Base-by-base conservation (phyloP, 2,888 invertebrate species). In the Hirtodrosophila confusa region DNA sequence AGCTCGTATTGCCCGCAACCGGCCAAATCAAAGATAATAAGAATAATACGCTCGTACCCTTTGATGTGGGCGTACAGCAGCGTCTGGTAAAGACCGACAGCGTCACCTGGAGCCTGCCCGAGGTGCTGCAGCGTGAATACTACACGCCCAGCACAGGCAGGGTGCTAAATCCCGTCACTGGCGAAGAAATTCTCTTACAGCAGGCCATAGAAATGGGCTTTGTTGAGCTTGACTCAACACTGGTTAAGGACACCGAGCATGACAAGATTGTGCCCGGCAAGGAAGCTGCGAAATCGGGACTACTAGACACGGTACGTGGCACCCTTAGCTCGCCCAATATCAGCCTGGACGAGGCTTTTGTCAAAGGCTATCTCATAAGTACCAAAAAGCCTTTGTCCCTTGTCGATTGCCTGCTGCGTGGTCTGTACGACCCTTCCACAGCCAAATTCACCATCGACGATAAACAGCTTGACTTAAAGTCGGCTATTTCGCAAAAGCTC, bases 351-450 rank as follows among this genome's bases (percentile, higher is more conserved):
- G 94, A 95, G 78, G 97, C 97, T 3, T 94, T 95, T 78, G 94
- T 95, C 50, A 96, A 96, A 89, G 97, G 97, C 6, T 96, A 95
- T 88, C 93, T 97, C 40, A 91, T 97, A 31, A 96, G 95, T 83
- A 95, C 96, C 31, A 93, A 94, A 55, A 95, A 95, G 85, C 97
- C 97, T 0, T 94, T 95, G 93, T 95, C 96, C 0, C 91, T 97
- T 63, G 96, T 96, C 90, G 96, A 97, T 92, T 96, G 96, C 10
- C 92, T 97, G 55, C 95, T 96, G 27, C 95, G 96, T 90, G 95
- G 95, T 67, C 93, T 95, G 39, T 97, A 97, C 89, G 94, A 97
- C 88, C 93, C 95, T 3, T 93, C 94, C 71, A 94, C 95, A 3
- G 96, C 97, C 0, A 93, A 94, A 51, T 94, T 96, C 66, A 93